Conservation (phyloP, 1,140 invertebrate genomes). For the Hydropsyche tenuis region DNA sequence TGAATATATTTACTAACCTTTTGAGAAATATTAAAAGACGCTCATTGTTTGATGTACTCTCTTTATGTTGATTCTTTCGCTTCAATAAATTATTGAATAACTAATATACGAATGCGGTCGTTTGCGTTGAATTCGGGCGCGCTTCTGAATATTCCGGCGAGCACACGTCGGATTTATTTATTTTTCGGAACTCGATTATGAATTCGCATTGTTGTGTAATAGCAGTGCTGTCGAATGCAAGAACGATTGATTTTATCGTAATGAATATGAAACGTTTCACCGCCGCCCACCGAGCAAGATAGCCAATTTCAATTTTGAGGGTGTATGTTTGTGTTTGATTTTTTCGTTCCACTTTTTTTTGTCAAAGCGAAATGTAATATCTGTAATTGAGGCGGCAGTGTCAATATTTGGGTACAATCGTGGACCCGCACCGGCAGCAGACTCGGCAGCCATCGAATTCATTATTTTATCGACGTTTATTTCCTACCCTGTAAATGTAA, state of each 20-base stretch:
- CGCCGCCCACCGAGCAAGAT: background rate
- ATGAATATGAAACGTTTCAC: background rate
- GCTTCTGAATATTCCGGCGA: background rate
- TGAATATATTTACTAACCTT: constrained; percentile 45
- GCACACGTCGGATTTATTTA: background rate
- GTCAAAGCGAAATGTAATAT: constrained; percentile 51
- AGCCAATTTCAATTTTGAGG: constrained; percentile 40
- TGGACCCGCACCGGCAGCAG: constrained; percentile 28
- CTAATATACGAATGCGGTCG: constrained; percentile 18
- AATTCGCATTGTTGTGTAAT: background rate
- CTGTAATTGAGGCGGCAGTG: constrained; percentile 48
- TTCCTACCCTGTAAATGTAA: constrained; percentile 22
- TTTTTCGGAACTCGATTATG: too few species aligned
- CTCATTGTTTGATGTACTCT: constrained; percentile 36
- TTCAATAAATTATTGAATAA: constrained; percentile 42
- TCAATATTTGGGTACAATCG: constrained; percentile 49
- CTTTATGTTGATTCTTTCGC: constrained; percentile 33
- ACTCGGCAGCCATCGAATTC: constrained; percentile 30
- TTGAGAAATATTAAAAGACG: constrained; percentile 46
- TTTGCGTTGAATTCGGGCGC: background rate
- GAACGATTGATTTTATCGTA: constrained; percentile 1
- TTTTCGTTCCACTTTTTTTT: constrained; percentile 43
- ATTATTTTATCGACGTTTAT: constrained; percentile 39
- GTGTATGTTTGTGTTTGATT: constrained; percentile 19
- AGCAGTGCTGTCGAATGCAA: too few species aligned